Base-by-base conservation (phyloP, 2,113 vertebrate genomes). In the Hydrolagus affinis region DNA sequence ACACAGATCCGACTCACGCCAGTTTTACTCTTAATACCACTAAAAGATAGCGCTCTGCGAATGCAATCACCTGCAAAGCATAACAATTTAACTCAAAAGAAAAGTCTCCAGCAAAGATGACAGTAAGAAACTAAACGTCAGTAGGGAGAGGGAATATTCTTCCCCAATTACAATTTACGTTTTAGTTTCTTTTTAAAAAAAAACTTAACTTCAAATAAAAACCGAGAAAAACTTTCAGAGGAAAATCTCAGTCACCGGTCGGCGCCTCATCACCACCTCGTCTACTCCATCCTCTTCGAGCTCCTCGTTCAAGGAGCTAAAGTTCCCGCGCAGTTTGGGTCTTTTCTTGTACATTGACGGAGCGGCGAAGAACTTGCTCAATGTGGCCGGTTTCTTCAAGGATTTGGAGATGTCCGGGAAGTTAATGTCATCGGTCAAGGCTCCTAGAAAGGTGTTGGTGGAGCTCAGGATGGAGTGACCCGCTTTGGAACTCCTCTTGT, bases 281-380 rank as follows among this genome's bases (percentile, higher is more conserved):
- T 89, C 80, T 21, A 91, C 91, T 1, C 87, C 86, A 1, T 89
- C 92, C 15, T 91, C 89, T 1, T 44, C 28, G 11, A 86, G 86
- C 0, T 94, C 92, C 0, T 95, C 93, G n/a, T 87, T 89, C 0
- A 69, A 8, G 0, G 95, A 93, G 0, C 88, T 89, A 10, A 95
- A 89, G 0, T 88, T 89, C 0, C 89, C 86, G 23, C 95, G 94
- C 70, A 88, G 88, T 89, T 95, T 97, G 0, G 91, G 85, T 90
- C 95, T 98, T 87, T 94, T 96, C 87, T 91, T 95, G 0, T 91
- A 87, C 10, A 87, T 92, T 0, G 89, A 71, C 0, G 94, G 91
- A 8, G 95, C 92, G 57, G 92, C 93, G 87, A 97, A 92, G 69
- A 98, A 92, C 78, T 94, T 95, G 88, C 94, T 95, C 11, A 98